Evolutionary conservation across 1,140 invertebrate species (phyloP).

Genomic region (Drosophila nannoptera): DNA sequence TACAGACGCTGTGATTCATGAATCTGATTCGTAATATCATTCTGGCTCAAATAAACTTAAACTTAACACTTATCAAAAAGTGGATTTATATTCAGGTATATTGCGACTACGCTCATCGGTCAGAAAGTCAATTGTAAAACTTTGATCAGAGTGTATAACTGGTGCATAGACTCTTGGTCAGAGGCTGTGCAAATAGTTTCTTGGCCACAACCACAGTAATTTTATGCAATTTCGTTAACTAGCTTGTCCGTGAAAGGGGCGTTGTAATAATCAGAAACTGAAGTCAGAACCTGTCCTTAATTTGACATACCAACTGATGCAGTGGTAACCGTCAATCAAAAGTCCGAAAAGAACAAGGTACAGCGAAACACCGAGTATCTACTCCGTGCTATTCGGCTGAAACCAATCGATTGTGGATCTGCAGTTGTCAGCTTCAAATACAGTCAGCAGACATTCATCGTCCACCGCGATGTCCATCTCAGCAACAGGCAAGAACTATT

Average conservation of each 20-base stretch:
- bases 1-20: constrained; percentile 19
- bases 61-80: too few relatives aligned
- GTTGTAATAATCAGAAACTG: constrained; percentile 50
- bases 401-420: constrained; percentile 5
- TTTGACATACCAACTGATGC: constrained; percentile 52
- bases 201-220: constrained; percentile 53
- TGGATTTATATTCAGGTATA: too few relatives aligned
- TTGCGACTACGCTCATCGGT: too few relatives aligned
- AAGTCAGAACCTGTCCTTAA: constrained; percentile 23
- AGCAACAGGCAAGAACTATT: constrained; percentile 50
- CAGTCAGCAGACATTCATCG: constrained; percentile 21
- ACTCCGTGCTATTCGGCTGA: constrained; percentile 1
- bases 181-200: neutral
- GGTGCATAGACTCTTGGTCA: neutral
- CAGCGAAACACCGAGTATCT: too few relatives aligned
- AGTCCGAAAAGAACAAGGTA: constrained; percentile 24
- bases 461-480: constrained; percentile 21
- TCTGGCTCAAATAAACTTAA: neutral
- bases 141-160: too few relatives aligned
- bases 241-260: constrained; percentile 53
- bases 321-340: constrained; percentile 55
- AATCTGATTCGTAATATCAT: constrained; percentile 3
- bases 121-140: too few relatives aligned
- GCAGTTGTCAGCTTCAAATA: constrained; percentile 40
- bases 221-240: constrained; percentile 51